Base-by-base conservation (phyloP, 2,113 vertebrate genomes). In the Prietella phreatophila region DNA sequence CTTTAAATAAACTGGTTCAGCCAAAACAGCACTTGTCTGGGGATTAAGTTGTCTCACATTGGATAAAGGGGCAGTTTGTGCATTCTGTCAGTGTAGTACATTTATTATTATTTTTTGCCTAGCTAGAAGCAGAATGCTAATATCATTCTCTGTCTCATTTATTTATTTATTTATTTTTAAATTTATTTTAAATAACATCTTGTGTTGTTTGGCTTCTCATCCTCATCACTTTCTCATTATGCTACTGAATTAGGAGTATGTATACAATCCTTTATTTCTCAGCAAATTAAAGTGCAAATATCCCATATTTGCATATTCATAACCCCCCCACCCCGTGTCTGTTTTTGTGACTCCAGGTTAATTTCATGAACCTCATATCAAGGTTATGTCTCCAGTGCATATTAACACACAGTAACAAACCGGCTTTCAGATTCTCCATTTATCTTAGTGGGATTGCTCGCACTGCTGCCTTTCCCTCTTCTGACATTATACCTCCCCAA, bases 11-110 rank as follows among this genome's bases (percentile, higher is more conserved):
- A 56, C 69, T 75, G 71, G 65, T 65, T 79, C 86, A 17, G 25
- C 30, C 39, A 20, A 88, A 42, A 63, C 83, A 78, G 58, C 63
- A 75, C 71, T 61, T 88, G 60, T 67, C 10, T 60, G 56, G 82
- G 87, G 63, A 88, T 84, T 86, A 88, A 36, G 85, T 84, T 84
- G 33, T 56, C 79, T 67, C 58, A 65, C 81, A 65, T 27, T 27
- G 78, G 81, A 90, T 88, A 88, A 71, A 50, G 63, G 50, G 33
- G 39, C 71, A 42, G 56, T 22, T 33, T 0, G 58, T 82, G 84
- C 78, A 80, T 86, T 63, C 25, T 80, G 36, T 69, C 79, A 84
- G 20, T 88, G 86, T 50, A 50, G 4, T 81, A 81, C 69, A 65
- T 81, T 42, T 85, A 10, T 10, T 1, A 17, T 76, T 19, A 7